Conservation (phyloP, 2,113 vertebrate species). For the Silurus glanis region DNA sequence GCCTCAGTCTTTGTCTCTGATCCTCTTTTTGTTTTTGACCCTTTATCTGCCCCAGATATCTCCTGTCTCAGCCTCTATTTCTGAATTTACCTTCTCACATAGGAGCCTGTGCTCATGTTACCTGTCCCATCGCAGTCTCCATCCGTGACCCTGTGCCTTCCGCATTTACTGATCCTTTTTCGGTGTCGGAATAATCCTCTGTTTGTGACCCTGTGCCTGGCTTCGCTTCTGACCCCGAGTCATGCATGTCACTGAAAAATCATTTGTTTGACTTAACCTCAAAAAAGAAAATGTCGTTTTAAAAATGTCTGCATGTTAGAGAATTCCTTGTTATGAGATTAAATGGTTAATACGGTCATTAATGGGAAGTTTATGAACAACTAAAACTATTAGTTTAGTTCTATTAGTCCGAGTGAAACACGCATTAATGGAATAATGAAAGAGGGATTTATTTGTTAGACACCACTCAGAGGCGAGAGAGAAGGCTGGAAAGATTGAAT, state of each 20-base stretch:
- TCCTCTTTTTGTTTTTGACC: background rate
- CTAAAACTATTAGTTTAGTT: background rate
- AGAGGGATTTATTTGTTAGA: constrained; percentile 43
- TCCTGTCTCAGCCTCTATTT: background rate
- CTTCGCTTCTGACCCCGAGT: background rate
- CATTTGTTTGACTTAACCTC: background rate
- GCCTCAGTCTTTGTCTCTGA: background rate
- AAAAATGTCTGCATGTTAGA: background rate
- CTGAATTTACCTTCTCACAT: background rate
- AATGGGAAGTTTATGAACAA: background rate
- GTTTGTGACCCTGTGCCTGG: background rate
- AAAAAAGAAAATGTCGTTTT: background rate
- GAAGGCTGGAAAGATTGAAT: constrained; percentile 66
- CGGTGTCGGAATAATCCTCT: background rate
- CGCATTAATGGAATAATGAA: constrained; percentile 27
- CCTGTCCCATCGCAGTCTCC: background rate
- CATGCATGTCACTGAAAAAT: background rate
- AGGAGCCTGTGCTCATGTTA: background rate
- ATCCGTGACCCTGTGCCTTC: background rate
- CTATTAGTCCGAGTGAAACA: too few species aligned
- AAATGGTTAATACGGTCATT: background rate
- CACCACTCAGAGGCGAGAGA: constrained; percentile 45
- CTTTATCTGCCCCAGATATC: background rate
- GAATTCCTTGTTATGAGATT: too few species aligned
- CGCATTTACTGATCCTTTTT: background rate